Percentiles rank a stretch among this genome's conserved stretches.
Conservation (phyloP, 2,797 vertebrate species). For the Cyprinodon diabolis region DNA sequence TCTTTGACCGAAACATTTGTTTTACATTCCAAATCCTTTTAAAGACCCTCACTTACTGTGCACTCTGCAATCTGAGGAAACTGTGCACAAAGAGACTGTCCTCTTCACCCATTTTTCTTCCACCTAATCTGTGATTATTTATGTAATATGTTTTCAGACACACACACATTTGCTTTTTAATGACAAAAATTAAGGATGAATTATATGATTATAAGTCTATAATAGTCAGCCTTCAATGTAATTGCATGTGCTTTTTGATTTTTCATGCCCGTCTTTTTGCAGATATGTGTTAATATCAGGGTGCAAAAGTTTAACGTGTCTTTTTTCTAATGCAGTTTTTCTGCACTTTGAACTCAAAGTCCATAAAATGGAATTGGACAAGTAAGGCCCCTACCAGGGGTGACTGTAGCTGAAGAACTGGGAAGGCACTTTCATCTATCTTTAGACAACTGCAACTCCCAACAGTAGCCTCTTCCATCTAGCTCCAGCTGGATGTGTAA, state of each 20-base stretch:
- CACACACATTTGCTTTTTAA: slow-evolving; percentile 25
- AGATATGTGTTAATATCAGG: slow-evolving; percentile 27
- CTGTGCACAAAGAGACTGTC: slow-evolving; percentile 33
- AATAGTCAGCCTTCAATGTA: slow-evolving; percentile 32
- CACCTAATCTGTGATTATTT: slow-evolving; percentile 38
- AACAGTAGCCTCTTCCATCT: slow-evolving; percentile 9
- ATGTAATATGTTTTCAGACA: slow-evolving; percentile 23
- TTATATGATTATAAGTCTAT: slow-evolving; percentile 40
- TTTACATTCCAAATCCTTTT: slow-evolving; percentile 50
- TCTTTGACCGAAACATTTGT: slow-evolving; percentile 52
- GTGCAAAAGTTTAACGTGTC: slow-evolving; percentile 29
- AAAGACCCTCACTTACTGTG: slow-evolving; percentile 32
- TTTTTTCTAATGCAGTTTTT: slow-evolving; percentile 20
- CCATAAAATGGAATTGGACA: slow-evolving; percentile 54
- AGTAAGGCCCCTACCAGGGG: slow-evolving; percentile 50
- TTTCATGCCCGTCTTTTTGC: slow-evolving; percentile 6
- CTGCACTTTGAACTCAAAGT: slow-evolving; percentile 48
- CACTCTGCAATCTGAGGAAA: slow-evolving; percentile 30
- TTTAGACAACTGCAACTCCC: slow-evolving; percentile 21
- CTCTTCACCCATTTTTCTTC: slow-evolving; percentile 27
- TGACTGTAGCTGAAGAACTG: slow-evolving; percentile 31
- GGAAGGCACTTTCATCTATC: slow-evolving; percentile 54
- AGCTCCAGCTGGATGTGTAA: slow-evolving; percentile 33
- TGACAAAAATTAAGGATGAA: slow-evolving; percentile 31
- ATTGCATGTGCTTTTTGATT: slow-evolving; percentile 62